phyloP scores from a whole-genome alignment of 2,888 invertebrate genomes.

The Kryphioiulus occultus region DNA sequence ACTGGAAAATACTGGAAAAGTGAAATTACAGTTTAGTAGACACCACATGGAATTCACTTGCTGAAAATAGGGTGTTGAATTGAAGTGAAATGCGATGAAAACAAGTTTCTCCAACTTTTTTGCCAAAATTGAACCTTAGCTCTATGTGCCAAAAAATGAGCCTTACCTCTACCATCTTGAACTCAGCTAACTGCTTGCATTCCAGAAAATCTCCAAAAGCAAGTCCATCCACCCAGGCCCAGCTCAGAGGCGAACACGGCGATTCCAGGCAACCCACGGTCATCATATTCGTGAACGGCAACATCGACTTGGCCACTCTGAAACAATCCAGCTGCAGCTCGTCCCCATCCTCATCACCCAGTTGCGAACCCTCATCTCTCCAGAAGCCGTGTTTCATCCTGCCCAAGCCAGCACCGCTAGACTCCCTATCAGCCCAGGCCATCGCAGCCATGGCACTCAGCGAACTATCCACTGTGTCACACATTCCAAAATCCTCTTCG shows the following conservation, averaged over 20 bases:
- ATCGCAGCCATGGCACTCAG: slow-evolving; percentile 44
- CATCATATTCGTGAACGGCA: neutral
- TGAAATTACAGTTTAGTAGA: no score
- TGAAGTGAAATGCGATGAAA: no score
- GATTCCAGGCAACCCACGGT: neutral
- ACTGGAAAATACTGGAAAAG: no score
- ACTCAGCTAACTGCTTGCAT: neutral
- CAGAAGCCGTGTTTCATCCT: slow-evolving; percentile 44
- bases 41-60: no score
- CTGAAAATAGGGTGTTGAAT: no score
- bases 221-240: neutral
- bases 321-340: neutral
- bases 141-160: no score
- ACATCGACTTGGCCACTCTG: neutral
- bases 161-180: neutral
- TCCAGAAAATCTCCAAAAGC: neutral
- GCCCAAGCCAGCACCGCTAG: slow-evolving; percentile 44
- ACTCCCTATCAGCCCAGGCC: slow-evolving; percentile 3
- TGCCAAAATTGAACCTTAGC: no score
- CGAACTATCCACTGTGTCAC: neutral
- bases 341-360: neutral
- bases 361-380: neutral
- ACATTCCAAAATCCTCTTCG: neutral
- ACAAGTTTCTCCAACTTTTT: no score
- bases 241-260: neutral